Base-by-base conservation (phyloP, 2,113 vertebrate species). In the Galemys pyrenaicus region DNA sequence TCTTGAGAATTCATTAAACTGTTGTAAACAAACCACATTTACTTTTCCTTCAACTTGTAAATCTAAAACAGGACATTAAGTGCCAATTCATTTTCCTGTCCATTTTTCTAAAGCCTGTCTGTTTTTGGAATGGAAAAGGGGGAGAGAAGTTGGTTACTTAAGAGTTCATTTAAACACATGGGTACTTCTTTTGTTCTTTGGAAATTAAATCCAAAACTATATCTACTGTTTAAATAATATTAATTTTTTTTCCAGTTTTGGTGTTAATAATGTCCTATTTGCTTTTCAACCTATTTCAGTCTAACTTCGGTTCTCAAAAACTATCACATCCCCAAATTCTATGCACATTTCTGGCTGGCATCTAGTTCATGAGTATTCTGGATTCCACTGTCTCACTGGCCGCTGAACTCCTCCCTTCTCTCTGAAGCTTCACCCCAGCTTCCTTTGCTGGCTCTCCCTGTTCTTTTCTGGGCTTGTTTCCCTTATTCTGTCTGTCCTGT, bases 31-130 rank as follows among this genome's bases (percentile, higher is more conserved):
- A 91, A 65, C 39, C 37, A 46, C 28, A 46, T 83, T 86, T 70
- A 20, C 83, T 96, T 96, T 96, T 62, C 78, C 56, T 78, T 92
- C 37, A 73, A 81, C 74, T 70, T 79, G 1, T 41, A 83, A 89
- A 77, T 71, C 87, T 10, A 71, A 71, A 86, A 46, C 62, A 44
- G 9, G 0, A 2, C 75, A 68, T 71, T 74, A 68, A 19, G 20
- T 3, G 30, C 46, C 93, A 84, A 96, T 70, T 97, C 96, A 80
- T 93, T 95, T 96, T 97, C 96, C 95, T 97, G 91, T 91, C 84
- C 83, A 35, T 91, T 86, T 94, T 97, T 95, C 93, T 3, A 93
- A 90, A 89, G 87, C 62, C 6, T 94, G 64, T 92, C 3, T 81
- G 20, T 1, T 87, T 93, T 93, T 56, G 35, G 20, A 24, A 78